These are phyloP conservation scores for Hemitrygon akajei DNA, from an alignment of 2,797 vertebrate genomes.

Conservation along the genomic window DNA sequence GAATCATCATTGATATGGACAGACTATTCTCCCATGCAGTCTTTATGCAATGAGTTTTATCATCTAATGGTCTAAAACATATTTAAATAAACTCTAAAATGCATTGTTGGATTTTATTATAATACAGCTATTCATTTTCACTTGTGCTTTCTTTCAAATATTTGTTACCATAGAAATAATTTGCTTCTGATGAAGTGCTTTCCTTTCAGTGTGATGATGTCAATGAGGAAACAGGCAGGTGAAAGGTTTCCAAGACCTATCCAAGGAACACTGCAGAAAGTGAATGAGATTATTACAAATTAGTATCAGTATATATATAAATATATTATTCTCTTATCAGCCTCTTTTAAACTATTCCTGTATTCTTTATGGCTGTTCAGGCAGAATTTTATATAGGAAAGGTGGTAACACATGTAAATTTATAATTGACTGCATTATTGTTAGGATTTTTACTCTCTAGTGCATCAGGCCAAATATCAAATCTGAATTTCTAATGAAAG, in stretches of 20 bases:
- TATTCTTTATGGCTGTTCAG: constrained; percentile 1
- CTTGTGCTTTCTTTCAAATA: background rate
- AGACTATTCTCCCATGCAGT: no score
- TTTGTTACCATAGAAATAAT: background rate
- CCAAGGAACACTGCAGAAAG: background rate
- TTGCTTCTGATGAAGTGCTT: background rate
- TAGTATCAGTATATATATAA: background rate
- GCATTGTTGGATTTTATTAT: background rate
- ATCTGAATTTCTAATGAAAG: background rate
- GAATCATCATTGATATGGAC: no score
- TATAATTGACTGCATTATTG: background rate
- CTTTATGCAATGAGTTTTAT: background rate
- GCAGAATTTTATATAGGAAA: background rate
- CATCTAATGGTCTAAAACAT: constrained; percentile 22
- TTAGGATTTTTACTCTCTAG: background rate
- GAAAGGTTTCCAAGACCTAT: constrained; percentile 11
- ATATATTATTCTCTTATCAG: background rate
- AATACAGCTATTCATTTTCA: constrained; percentile 9
- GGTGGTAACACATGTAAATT: background rate
- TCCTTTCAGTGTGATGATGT: background rate
- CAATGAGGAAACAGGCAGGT: background rate
- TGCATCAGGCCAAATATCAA: background rate
- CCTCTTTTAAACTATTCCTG: background rate
- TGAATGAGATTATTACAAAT: background rate
- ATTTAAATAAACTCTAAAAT: background rate